phyloP scores from a whole-genome alignment of 2,113 vertebrate genomes.

The Campylomormyrus numenius region DNA sequence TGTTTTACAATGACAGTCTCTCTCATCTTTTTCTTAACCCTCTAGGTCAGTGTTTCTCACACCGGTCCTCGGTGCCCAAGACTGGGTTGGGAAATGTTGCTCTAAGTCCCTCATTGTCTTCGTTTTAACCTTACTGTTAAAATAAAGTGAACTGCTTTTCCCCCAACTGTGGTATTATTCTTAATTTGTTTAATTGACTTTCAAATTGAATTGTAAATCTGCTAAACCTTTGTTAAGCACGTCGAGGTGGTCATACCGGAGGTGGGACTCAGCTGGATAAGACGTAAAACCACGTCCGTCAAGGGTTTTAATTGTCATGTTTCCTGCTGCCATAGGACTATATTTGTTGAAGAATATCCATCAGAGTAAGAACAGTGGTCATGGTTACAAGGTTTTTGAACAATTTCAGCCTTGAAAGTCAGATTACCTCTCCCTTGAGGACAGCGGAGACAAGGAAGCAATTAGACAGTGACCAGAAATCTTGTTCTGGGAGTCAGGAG shows the following conservation, averaged over 20 bases:
- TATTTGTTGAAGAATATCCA: not conserved
- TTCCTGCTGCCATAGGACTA: not conserved
- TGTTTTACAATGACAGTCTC: not conserved
- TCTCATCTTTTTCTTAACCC: not conserved
- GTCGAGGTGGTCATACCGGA: not conserved
- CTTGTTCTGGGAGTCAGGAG: constrained; percentile 3
- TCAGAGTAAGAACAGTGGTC: not conserved
- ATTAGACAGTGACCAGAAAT: constrained; percentile 12
- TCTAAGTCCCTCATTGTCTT: not conserved
- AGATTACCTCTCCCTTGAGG: not conserved
- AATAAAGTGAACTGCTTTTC: not conserved
- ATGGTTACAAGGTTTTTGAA: not conserved
- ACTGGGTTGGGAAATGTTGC: not conserved
- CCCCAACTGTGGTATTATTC: not conserved
- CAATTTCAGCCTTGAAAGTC: constrained; percentile 2
- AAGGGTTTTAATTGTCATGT: not conserved
- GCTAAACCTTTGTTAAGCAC: not conserved
- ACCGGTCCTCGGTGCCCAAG: not conserved
- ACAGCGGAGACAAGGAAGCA: constrained; percentile 10
- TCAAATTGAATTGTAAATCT: not conserved
- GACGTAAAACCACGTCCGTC: not conserved
- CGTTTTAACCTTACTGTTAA: not conserved
- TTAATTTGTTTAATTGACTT: not conserved
- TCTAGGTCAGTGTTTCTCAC: not conserved
- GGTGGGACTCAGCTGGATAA: not conserved